Base-by-base conservation (phyloP, 2,888 invertebrate genomes). In the Anarsia innoxiella region DNA sequence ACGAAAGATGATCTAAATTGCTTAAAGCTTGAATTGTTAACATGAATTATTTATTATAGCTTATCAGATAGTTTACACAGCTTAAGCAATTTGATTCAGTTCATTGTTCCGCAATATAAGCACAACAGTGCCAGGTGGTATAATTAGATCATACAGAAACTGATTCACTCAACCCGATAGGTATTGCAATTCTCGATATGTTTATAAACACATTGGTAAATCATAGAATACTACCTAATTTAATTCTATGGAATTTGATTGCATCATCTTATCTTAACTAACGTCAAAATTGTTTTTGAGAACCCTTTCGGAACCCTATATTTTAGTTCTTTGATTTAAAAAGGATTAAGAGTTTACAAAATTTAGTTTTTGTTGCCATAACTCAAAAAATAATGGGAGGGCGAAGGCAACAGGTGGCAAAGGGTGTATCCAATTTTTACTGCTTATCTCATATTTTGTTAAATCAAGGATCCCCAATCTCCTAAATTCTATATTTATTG, bases 341-440 rank as follows among this genome's bases (percentile, higher is more conserved):
- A 47, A 53, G 46, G 56, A 63, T 65, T 63, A 65, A 67, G 61
- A 69, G 57, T 45, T 51, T 50, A 53, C 48, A 45, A 53, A n/a
- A 14, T 52, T 44, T 48, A 45, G 32, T 49, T 78, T 75, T 71
- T 71, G 61, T 49, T 39, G 44, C 50, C 52, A 60, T 66, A 66
- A 68, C 65, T 66, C 58, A 66, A 63, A 60, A n/a, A 53, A 56
- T 63, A 64, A 69, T 63, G 62, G 56, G 19, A 19, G 19, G 54
- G 49, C 53, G 45, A 47, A 50, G 59, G 47, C 56, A 53, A 57
- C 69, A 66, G 73, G 66, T 71, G 77, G 67, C 54, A 14, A 49
- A 48, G 60, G 57, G 61, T 64, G 59, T 73, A 68, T 76, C 62
- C 61, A 66, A 74, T 74, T 71, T 71, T 69, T 45, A 49, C 48